Evolutionary conservation across 2,888 invertebrate genomes (phyloP), one percentile per base, ranked within the genome.

Genomic region (Caenorhabditis sinica): DNA sequence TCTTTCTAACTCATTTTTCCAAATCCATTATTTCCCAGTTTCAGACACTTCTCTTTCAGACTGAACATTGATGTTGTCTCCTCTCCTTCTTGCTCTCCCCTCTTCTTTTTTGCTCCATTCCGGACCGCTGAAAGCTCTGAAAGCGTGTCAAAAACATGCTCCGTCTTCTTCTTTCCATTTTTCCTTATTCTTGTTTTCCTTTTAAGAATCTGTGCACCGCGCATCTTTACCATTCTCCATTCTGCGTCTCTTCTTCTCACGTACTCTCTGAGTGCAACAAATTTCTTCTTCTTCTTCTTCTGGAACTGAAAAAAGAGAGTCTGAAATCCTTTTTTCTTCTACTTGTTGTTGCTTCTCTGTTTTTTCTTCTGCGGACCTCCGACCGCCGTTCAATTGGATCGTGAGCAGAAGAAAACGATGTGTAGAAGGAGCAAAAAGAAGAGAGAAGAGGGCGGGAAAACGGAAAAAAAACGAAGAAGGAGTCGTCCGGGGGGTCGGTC

Each of bases 101-200:
- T 20, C 1, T 23, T 33, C 13, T 53, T 74, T 53, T 40, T 1
- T 58, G 20, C 13, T 40, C 58, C 40, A 15, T 63, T 66, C 56
- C 58, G 56, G 58, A 60, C 75, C 65, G 66, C 75, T 75, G 75
- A 75, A 63, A 51, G 63, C 53, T 53, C 66, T 75, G 75, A 66
- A 68, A 77, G 69, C 77, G 69, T 69, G 77, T 77, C 69, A 63
- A 77, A 76, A 77, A 77, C 77, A 77, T 77, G 75, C 58, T 58
- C 30, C 66, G 23, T 25, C 75, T 40, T 40, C 36, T 65, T 65
- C 43, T 36, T 56, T 51, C 28, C 53, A 58, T 25, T 43, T 30
- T n/a, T 58, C 63, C 33, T 23, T 33, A 17, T 53, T 30, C 66
- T 56, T 66, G 56, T 68, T 49, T 58, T 58, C n/a, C 36, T 45